Evolutionary conservation across 2,797 vertebrate species (phyloP).

Genomic region (Philypnodon macrostomus): DNA sequence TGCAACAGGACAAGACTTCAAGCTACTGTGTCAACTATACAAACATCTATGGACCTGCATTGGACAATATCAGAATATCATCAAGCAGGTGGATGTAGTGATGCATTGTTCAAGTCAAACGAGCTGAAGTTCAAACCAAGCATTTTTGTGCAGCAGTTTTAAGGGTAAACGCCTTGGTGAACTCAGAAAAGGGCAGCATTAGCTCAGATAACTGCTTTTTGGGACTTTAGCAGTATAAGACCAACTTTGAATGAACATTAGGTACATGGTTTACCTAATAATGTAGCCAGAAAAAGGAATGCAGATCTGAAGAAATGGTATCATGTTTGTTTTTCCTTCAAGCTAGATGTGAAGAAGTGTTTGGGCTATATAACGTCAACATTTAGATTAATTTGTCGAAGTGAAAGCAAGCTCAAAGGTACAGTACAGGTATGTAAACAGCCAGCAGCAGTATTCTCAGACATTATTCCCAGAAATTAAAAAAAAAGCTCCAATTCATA

Average conservation of each 20-base stretch:
- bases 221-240: too few relatives aligned
- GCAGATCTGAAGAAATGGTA: neutral
- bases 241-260: too few relatives aligned
- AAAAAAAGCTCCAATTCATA: neutral
- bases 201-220: too few relatives aligned
- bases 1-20: slow-evolving; percentile 56
- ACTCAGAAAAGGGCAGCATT: too few relatives aligned
- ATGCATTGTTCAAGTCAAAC: too few relatives aligned
- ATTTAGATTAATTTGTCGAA: neutral
- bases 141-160: too few relatives aligned
- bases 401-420: neutral
- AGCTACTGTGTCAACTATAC: slow-evolving; percentile 39
- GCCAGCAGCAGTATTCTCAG: neutral
- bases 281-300: too few relatives aligned
- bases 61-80: too few relatives aligned
- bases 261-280: too few relatives aligned
- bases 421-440: slow-evolving; percentile 2
- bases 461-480: neutral
- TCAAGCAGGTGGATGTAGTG: too few relatives aligned
- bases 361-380: neutral
- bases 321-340: neutral
- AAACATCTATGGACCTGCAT: too few relatives aligned
- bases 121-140: neutral
- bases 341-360: neutral
- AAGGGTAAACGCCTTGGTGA: too few relatives aligned